Evolutionary conservation across 2,797 vertebrate genomes (phyloP).

Genomic region (Sebastes minor): DNA sequence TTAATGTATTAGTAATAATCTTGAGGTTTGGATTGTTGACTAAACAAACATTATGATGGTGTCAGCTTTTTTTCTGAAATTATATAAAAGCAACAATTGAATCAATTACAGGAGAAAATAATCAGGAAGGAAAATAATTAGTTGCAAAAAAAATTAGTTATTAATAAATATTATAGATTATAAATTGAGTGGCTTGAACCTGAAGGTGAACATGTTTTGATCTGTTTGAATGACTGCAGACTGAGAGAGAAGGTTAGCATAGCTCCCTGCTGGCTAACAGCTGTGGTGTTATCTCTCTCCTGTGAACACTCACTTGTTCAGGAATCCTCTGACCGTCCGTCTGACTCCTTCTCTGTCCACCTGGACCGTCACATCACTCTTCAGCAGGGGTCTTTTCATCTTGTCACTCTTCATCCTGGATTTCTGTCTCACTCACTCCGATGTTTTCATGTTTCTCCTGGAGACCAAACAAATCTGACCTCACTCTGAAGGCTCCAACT

Average conservation of each 20-base stretch:
- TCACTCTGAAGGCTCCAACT: not conserved
- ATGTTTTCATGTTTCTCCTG: not conserved
- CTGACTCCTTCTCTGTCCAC: slow-evolving; percentile 31
- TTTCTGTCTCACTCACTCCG: not conserved
- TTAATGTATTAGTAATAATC: no score
- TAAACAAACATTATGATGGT: no score
- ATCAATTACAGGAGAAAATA: no score
- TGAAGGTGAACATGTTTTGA: not conserved
- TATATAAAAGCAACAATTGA: no score
- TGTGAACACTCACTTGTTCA: slow-evolving; percentile 23
- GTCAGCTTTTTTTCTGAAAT: no score
- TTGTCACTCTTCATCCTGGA: not conserved
- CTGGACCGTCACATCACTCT: not conserved
- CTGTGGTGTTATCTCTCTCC: not conserved
- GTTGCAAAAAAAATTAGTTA: no score
- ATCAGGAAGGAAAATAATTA: no score
- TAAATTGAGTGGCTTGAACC: no score
- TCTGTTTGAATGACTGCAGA: not conserved
- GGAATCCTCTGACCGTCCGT: not conserved
- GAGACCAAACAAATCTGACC: not conserved
- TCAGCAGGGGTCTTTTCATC: not conserved
- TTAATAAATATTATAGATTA: no score
- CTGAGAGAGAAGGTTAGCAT: not conserved
- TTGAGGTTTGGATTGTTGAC: no score
- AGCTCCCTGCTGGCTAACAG: not conserved